These are phyloP conservation scores for Syndactyla subalaris DNA, from an alignment of 2,797 vertebrate genomes.

Conservation along the genomic window DNA sequence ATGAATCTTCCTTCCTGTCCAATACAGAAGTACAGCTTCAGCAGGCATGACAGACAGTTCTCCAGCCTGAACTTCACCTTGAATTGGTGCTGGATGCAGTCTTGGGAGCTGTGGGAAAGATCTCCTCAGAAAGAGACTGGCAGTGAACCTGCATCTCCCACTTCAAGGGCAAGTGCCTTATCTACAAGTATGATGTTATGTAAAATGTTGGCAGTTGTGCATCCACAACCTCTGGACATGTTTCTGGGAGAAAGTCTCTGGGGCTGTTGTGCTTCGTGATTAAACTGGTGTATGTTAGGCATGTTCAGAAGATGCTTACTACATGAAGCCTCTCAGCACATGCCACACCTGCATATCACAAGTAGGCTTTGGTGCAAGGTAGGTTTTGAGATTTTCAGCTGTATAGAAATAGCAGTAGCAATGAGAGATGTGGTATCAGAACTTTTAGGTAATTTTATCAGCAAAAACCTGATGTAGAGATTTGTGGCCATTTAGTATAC, in stretches of 20 bases:
- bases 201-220: neutral
- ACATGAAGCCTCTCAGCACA: neutral
- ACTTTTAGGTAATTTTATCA: neutral
- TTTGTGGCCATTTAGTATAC: neutral
- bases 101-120: neutral
- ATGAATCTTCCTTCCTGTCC: constrained; percentile 15
- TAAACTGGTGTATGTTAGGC: neutral
- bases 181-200: neutral
- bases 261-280: neutral
- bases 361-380: neutral
- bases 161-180: neutral
- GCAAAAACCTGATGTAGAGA: neutral
- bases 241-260: neutral
- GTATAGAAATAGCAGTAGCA: neutral
- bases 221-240: neutral
- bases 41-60: neutral
- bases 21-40: neutral
- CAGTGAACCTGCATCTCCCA: neutral
- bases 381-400: neutral
- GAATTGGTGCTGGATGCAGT: neutral
- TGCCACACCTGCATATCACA: neutral
- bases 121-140: neutral
- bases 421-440: neutral
- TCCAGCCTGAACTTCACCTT: neutral
- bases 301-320: neutral